Conservation (phyloP, 2,113 vertebrate genomes). For the Corvus cornix region DNA sequence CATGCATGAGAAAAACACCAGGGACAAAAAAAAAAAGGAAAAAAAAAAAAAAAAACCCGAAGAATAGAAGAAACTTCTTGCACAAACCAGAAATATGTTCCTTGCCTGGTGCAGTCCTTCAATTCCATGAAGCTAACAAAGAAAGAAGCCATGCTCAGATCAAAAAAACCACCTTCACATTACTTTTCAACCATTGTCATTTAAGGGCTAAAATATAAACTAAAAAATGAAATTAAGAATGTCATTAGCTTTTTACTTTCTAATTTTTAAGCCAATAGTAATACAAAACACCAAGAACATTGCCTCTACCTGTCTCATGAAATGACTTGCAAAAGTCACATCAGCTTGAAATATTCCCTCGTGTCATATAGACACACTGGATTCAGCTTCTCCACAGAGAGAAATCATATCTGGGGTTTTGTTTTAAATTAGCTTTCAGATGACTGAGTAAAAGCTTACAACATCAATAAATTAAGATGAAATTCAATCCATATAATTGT, state of each 20-base stretch:
- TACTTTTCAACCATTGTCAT: background rate
- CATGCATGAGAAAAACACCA: background rate
- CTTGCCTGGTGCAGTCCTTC: background rate
- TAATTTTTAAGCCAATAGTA: background rate
- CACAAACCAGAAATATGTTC: background rate
- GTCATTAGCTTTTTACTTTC: background rate
- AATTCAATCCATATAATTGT: background rate
- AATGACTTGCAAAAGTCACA: background rate
- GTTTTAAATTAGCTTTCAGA: background rate
- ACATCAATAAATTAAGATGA: background rate
- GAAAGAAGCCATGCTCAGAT: background rate
- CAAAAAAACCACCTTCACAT: background rate
- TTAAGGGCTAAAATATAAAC: background rate
- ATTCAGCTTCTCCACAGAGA: background rate
- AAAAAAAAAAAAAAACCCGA: background rate
- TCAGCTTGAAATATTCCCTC: background rate
- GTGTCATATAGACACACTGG: background rate
- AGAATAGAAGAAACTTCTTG: background rate
- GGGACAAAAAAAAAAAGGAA: rapidly evolving
- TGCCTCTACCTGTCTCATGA: background rate
- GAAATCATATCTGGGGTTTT: background rate
- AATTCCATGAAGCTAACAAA: background rate
- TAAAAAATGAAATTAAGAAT: background rate
- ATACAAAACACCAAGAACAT: background rate
- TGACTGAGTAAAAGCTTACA: background rate